Evolutionary conservation across 64 coral and sea anemone genomes (phyloP), one percentile per base, ranked within the genome.

Genomic region (Dendronephthya gigantea): DNA sequence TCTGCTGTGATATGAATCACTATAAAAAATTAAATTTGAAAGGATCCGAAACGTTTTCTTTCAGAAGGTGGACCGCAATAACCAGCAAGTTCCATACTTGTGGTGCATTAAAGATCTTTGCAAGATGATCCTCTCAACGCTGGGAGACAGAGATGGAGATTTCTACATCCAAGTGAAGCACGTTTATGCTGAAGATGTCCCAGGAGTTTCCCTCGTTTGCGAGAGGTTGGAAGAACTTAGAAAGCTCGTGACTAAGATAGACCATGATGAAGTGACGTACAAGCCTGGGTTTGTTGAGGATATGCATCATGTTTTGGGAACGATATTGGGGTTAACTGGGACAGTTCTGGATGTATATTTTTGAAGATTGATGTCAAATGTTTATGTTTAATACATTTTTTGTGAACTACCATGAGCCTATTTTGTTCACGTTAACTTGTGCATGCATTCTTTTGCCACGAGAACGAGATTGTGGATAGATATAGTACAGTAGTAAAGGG

Each of bases 211-310:
- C 9, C 4, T 79, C 19, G 22, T 79, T 8, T 79, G 72, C 36
- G 32, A 29, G 30, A 19, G 29, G 19, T 39, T 79, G 15, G 72
- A 79, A 79, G 72, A 79, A 39, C 30, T 79, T 29, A 35, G 72
- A 39, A 79, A 9, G 17, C 36, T 79, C 30, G 72, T 39, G 72
- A 79, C 72, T 15, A 79, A 79, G 32, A 79, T 79, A 36, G 72
- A 14, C 2, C 72, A 79, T 36, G 72, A 79, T 34, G 72, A 79
- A 39, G 72, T 79, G 72, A 79, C 72, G 36, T 79, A 79, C 17
- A 79, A 79, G 29, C 72, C 72, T 4, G 72, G 72, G 16, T 79
- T 5, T 19, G 72, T 79, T 39, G 72, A 79, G 16, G 72, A 79
- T 39, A 34, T 79, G 6, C 72, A 79, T 79, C 72, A 79, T 19